Evolutionary conservation across 1,140 invertebrate species (phyloP), one percentile per base, ranked within the genome.

Genomic region (Alviniconcha marisindica): DNA sequence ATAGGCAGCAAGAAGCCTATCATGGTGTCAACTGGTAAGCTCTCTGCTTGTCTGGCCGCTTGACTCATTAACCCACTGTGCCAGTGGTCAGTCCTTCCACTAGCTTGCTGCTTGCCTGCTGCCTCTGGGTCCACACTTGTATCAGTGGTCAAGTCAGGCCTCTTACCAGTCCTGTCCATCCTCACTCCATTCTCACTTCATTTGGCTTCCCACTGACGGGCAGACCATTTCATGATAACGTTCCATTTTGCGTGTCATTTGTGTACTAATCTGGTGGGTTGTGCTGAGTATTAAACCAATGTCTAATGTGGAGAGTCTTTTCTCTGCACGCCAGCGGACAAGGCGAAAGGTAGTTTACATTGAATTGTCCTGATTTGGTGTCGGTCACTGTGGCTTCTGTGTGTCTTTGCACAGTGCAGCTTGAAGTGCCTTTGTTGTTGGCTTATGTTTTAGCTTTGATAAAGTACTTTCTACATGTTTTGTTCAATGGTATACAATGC

Each of bases 21-120:
- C 73, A 82, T 87, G 83, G 87, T 89, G 3, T 86, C 83, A 51
- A 81, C 86, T 77, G 88, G 88, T 89, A 89, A 89, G 88, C 77
- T 28, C 10, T 40, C 76, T 66, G 66, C 31, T 51, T 77, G 14
- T 28, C 36, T 40, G 83, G 38, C 48, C 31, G 18, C n/a, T 76
- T n/a, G 40, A 56, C 33, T 31, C 36, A 73, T 21, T 80, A 54
- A 54, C 69, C 42, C 31, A 44, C 51, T 81, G 15, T 3, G 28
- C 4, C 51, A 78, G 18, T 12, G 28, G 42, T 44, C 24, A 44
- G 40, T 36, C 24, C 38, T 24, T 48, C 28, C n/a, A 28, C 31
- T 24, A 31, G 51, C 56, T 36, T 56, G 51, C 24, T 7, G 31
- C 56, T 60, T 78, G 77, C 77, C 18, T 78, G 33, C 3, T 51